Evolutionary conservation across 2,888 invertebrate species (phyloP), one percentile per base, ranked within the genome.

Genomic region (Ormyrus thymus): DNA sequence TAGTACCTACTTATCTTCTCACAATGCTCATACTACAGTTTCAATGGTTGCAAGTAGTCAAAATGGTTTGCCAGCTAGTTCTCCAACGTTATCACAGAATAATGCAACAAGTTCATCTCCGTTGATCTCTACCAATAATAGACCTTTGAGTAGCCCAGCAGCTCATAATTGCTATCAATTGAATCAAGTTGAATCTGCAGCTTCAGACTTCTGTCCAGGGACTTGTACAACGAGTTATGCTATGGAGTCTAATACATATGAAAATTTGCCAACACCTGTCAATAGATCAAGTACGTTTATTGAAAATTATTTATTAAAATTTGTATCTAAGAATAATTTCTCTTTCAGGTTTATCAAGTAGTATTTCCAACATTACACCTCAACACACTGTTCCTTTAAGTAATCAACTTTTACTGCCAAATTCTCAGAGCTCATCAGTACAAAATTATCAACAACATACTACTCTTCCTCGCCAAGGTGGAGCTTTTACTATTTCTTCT

Each of bases 391-490:
- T 66, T 7, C 62, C 76, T 7, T 59, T 76, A 7, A 84, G 78
- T 84, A 81, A 84, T 84, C 58, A 89, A 86, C 81, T 91, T 87
- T 85, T 85, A 51, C 78, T 91, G 89, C 83, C 86, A 15, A 82
- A 89, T 89, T 82, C 90, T 87, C 82, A 89, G 87, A 81, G 87
- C 85, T 68, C 87, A 84, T 85, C 90, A 85, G 83, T 92, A 88
- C 89, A 91, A 90, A 86, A 88, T 90, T 78, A 91, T 91, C 87
- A 92, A 89, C 81, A 92, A 89, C 91, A 92, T 90, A 91, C 91
- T 82, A 86, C 90, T 83, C 79, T 90, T 82, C 89, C 90, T 78
- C 84, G 87, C 64, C 88, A 89, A 87, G 85, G 87, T 8, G 89
- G 87, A 43, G 89, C 89, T 3, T 90, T 90, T 59, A 89, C 90